Conservation (phyloP, 2,888 invertebrate species). For the Kuschelorhynchus macadamiae region DNA sequence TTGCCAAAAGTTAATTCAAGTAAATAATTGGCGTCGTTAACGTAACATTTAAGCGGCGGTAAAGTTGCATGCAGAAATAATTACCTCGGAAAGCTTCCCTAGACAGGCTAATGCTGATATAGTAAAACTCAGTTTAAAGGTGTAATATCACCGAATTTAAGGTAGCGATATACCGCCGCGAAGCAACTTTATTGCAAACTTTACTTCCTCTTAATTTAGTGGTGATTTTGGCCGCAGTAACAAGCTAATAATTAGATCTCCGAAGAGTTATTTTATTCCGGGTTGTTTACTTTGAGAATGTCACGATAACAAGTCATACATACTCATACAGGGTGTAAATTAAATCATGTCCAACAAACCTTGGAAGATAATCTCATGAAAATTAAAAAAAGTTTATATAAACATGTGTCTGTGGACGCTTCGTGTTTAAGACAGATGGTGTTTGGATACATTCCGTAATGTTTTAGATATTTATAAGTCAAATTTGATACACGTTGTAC, state of each 20-base stretch:
- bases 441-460: too few species aligned
- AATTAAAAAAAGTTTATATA: too few species aligned
- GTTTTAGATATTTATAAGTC: too few species aligned
- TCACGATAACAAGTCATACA: too few species aligned
- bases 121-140: conserved; percentile 55
- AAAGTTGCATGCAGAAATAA: conserved; percentile 50
- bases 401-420: too few species aligned
- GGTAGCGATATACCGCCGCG: conserved; percentile 55
- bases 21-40: conserved; percentile 49
- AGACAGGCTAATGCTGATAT: conserved; percentile 56
- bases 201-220: conserved; percentile 55
- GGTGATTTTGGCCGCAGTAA: conserved; percentile 49
- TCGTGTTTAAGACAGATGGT: too few species aligned
- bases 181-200: conserved; percentile 52
- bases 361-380: too few species aligned
- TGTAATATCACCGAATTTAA: conserved; percentile 57
- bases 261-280: too few species aligned
- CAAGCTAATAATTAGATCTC: conserved; percentile 43
- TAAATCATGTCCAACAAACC: too few species aligned
- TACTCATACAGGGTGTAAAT: too few species aligned
- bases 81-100: conserved; percentile 44
- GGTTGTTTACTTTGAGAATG: too few species aligned
- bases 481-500: too few species aligned
- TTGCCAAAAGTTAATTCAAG: conserved; percentile 47
- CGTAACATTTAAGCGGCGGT: conserved; percentile 43